phyloP scores from a whole-genome alignment of 2,797 vertebrate species.

The Paramormyrops hopkinsi region DNA sequence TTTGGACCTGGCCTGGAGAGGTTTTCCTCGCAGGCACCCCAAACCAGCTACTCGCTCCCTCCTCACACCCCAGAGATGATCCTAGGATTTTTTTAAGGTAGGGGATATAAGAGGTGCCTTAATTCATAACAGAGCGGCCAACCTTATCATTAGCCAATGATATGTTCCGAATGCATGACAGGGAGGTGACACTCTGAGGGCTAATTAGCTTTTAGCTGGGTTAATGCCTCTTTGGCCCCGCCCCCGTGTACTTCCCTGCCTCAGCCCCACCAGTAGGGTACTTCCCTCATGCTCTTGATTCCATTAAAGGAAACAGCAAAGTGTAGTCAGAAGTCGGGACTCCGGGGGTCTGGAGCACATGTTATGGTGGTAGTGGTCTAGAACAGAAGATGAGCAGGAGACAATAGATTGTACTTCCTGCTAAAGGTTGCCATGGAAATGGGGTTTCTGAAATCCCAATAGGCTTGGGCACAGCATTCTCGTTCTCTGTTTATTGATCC shows the following conservation, averaged over 20 bases:
- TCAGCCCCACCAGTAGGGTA: not conserved
- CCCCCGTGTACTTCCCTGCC: not conserved
- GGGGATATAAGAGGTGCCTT: not conserved
- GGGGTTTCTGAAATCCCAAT: conserved; percentile 33
- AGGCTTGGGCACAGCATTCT: conserved; percentile 28
- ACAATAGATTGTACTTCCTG: conserved; percentile 13
- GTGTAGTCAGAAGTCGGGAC: not conserved
- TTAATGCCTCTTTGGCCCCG: not conserved
- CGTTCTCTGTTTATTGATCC: conserved; percentile 10
- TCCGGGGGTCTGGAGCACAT: not conserved
- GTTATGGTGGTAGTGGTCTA: not conserved
- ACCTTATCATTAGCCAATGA: not conserved
- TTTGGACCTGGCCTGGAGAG: not conserved
- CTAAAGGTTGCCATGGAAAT: conserved; percentile 41
- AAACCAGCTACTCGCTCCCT: not conserved
- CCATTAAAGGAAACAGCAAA: not conserved
- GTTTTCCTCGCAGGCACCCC: not conserved
- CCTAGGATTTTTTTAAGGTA: not conserved
- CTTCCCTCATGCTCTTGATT: not conserved
- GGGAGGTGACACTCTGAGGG: not conserved
- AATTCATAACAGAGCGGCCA: not conserved
- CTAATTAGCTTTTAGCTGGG: not conserved
- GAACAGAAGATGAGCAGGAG: not conserved
- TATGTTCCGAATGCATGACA: not conserved
- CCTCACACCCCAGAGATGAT: not conserved